Conservation (phyloP, 2,113 vertebrate species). For the Scartelaos histophorus region DNA sequence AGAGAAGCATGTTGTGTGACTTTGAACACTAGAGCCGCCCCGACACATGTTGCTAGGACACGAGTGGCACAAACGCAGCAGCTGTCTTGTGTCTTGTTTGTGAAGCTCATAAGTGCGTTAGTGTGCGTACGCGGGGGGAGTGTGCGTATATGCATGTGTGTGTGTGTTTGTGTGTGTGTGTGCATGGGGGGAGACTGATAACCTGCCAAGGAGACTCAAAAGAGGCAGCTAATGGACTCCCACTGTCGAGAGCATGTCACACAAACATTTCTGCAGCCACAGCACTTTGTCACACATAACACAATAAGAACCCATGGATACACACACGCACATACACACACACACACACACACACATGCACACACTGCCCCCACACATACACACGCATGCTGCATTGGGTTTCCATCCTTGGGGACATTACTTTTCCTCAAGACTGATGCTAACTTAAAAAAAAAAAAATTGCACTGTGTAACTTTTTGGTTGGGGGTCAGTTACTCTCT, state of each 20-base stretch:
- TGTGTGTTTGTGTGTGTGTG: slow-evolving; percentile 21
- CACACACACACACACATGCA: slow-evolving; percentile 14
- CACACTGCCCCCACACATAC: slow-evolving; percentile 7
- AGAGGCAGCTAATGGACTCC: slow-evolving; percentile 73
- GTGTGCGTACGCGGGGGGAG: slow-evolving; percentile 12
- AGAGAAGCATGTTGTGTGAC: not conserved
- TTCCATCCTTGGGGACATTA: too few species aligned
- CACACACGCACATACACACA: slow-evolving; percentile 17
- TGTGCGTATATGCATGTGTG: slow-evolving; percentile 27
- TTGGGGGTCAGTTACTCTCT: too few species aligned
- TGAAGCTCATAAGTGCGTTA: slow-evolving; percentile 19
- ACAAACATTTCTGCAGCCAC: slow-evolving; percentile 81
- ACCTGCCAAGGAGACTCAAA: slow-evolving; percentile 67
- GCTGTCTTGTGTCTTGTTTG: slow-evolving; percentile 61
- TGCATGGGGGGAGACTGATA: slow-evolving; percentile 50
- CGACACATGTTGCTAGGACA: slow-evolving; percentile 68
- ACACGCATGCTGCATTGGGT: not conserved
- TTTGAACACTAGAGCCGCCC: slow-evolving; percentile 24
- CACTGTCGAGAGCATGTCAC: slow-evolving; percentile 68
- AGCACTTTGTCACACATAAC: slow-evolving; percentile 72
- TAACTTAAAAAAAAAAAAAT: too few species aligned
- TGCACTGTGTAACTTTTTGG: too few species aligned
- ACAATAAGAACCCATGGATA: slow-evolving; percentile 47
- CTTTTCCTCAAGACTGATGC: too few species aligned
- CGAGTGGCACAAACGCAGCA: slow-evolving; percentile 40